Conservation (phyloP, 2,113 vertebrate species). For the Taurulus bubalis region DNA sequence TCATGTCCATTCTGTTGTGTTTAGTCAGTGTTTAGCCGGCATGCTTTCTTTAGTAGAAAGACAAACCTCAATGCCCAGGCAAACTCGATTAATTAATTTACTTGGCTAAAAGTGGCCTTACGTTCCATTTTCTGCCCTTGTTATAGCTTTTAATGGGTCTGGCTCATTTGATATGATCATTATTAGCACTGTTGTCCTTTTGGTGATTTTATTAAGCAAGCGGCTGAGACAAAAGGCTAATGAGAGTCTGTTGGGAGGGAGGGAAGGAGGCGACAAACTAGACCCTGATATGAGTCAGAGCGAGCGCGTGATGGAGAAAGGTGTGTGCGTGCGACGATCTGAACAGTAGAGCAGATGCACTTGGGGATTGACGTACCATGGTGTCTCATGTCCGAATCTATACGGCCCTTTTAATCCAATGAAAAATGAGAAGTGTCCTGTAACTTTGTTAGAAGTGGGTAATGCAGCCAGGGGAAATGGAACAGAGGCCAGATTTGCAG, state of each 20-base stretch:
- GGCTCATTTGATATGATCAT: slow-evolving; percentile 49
- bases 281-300: slow-evolving; percentile 25
- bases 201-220: slow-evolving; percentile 60
- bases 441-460: slow-evolving; percentile 81
- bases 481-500: slow-evolving; percentile 72
- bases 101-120: not conserved
- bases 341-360: slow-evolving; percentile 54
- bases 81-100: slow-evolving; percentile 12
- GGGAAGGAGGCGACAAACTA: slow-evolving; percentile 4
- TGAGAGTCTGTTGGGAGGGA: slow-evolving; percentile 36
- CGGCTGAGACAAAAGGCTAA: slow-evolving; percentile 54
- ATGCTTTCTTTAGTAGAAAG: not conserved
- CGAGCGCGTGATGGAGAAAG: not conserved
- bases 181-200: slow-evolving; percentile 46
- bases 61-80: not conserved
- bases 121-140: slow-evolving; percentile 22
- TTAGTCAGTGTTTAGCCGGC: not conserved
- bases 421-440: slow-evolving; percentile 79
- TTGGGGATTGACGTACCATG: slow-evolving; percentile 69
- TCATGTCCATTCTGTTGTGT: not conserved
- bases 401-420: slow-evolving; percentile 80
- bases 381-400: slow-evolving; percentile 76
- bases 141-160: slow-evolving; percentile 47
- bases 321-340: slow-evolving; percentile 2
- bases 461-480: slow-evolving; percentile 78